Conservation (phyloP, 2,797 vertebrate species). For the Pristis pectinata region DNA sequence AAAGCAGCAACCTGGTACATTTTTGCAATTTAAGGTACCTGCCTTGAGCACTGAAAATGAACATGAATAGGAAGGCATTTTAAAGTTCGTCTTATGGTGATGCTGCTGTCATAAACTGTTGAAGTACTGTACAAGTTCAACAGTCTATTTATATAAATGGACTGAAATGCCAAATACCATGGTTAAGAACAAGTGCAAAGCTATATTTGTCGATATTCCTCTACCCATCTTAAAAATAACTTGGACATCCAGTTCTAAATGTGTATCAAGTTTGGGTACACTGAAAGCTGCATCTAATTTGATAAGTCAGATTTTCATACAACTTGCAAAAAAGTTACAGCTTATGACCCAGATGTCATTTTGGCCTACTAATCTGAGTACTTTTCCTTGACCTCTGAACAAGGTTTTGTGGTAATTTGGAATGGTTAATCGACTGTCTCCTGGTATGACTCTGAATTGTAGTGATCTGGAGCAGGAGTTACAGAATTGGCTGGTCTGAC, state of each 20-base stretch:
- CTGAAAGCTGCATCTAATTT: constrained; percentile 9
- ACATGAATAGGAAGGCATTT: background rate
- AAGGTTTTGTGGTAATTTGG: too few species aligned
- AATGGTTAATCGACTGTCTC: background rate
- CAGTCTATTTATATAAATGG: constrained; percentile 10
- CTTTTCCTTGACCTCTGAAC: background rate
- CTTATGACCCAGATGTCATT: background rate
- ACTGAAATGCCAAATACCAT: background rate
- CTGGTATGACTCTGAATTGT: background rate
- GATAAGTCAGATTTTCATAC: background rate
- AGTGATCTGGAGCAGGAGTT: background rate
- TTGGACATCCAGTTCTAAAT: background rate
- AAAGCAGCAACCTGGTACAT: background rate
- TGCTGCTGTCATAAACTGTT: background rate
- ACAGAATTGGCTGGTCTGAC: background rate
- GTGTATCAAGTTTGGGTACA: background rate
- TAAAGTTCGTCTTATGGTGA: background rate
- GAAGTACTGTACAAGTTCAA: background rate
- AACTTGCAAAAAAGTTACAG: background rate
- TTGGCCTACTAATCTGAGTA: background rate
- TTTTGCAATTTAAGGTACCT: background rate
- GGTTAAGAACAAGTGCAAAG: constrained; percentile 6
- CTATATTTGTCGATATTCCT: constrained; percentile 15
- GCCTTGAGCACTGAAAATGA: background rate
- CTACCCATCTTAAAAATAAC: constrained; percentile 1